Conservation (phyloP, 2,797 vertebrate genomes). For the Psittacula echo region DNA sequence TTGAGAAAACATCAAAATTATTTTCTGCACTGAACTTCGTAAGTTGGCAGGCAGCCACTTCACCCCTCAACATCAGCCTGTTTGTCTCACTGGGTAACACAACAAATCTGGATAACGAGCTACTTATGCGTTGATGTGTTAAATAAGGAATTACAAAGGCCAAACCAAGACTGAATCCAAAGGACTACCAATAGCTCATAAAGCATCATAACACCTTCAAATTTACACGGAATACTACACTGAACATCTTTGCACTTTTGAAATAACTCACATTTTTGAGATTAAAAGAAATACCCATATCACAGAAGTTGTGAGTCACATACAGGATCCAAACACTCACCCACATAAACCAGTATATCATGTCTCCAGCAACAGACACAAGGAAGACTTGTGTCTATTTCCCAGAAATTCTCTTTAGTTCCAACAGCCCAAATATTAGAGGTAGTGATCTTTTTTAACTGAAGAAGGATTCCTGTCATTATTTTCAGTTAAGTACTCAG, state of each 20-base stretch:
- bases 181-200: neutral
- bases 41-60: neutral
- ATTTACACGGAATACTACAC: neutral
- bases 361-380: neutral
- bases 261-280: neutral
- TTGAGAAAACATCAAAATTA: neutral
- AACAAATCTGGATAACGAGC: neutral
- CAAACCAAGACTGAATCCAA: neutral
- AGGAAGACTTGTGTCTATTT: neutral
- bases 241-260: neutral
- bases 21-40: neutral
- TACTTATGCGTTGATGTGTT: neutral
- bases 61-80: neutral
- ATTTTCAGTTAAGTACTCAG: neutral
- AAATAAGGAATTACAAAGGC: neutral
- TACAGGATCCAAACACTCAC: neutral
- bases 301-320: neutral
- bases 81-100: neutral
- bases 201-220: neutral
- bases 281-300: neutral
- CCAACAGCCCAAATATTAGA: neutral
- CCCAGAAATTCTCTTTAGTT: neutral
- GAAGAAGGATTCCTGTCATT: neutral
- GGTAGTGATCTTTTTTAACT: neutral
- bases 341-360: neutral